Evolutionary conservation across 2,888 invertebrate species (phyloP).

Genomic region (Dicyrtoma fusca): DNA sequence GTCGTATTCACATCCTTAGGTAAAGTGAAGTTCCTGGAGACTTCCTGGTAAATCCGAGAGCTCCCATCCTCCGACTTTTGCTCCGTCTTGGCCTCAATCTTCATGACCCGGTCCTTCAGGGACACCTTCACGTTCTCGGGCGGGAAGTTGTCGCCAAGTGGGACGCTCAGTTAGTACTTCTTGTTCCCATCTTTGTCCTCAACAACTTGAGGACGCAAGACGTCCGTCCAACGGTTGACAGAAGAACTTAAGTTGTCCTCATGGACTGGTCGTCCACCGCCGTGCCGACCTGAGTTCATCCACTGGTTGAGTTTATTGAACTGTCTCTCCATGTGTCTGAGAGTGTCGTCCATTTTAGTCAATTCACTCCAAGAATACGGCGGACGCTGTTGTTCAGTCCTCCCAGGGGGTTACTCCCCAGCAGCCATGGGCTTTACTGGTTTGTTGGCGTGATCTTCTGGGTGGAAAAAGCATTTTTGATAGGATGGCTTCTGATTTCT

Average conservation of each 20-base stretch:
- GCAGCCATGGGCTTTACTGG: no score
- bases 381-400: no score
- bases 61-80: conserved; percentile 35
- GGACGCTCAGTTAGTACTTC: conserved; percentile 54
- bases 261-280: neutral
- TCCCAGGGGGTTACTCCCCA: no score
- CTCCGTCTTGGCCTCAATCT: conserved; percentile 35
- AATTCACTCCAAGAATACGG: neutral
- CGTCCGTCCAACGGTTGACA: neutral
- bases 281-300: conserved; percentile 32
- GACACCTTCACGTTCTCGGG: conserved; percentile 57
- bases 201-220: conserved; percentile 12
- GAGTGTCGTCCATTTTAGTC: conserved; percentile 29
- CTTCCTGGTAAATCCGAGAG: conserved; percentile 55
- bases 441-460: no score
- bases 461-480: no score
- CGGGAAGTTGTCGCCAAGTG: conserved; percentile 51
- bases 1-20: conserved; percentile 56
- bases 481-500: no score
- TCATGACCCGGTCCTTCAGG: conserved; percentile 36
- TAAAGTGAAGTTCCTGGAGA: conserved; percentile 53
- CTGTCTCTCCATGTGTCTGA: conserved; percentile 42
- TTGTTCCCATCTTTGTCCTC: conserved; percentile 37
- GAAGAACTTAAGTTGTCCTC: conserved; percentile 5
- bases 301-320: conserved; percentile 45